phyloP scores from a whole-genome alignment of 2,888 invertebrate genomes.

The Prionchulus punctatus region DNA sequence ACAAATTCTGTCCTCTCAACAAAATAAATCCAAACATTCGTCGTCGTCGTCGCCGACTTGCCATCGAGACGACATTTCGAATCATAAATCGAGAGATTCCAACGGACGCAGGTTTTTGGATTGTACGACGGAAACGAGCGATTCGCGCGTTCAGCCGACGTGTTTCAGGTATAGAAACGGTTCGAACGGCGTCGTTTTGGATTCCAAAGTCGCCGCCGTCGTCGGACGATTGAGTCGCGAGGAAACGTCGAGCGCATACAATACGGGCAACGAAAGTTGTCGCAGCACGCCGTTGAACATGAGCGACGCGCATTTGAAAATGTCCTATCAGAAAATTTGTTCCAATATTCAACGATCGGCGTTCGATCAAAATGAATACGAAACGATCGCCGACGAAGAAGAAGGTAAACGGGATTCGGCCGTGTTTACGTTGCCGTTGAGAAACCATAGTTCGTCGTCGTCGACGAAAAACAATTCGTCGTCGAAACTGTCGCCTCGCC shows the following conservation, averaged over 20 bases:
- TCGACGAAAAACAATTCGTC: too few species aligned
- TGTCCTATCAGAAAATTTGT: not conserved
- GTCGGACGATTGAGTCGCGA: constrained; percentile 33
- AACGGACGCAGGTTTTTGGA: too few species aligned
- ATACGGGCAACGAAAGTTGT: constrained; percentile 54
- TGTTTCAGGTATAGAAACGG: too few species aligned
- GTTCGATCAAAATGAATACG: not conserved
- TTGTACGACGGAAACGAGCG: too few species aligned
- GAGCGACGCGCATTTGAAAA: not conserved
- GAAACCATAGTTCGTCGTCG: too few species aligned
- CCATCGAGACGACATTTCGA: too few species aligned
- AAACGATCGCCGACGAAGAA: not conserved
- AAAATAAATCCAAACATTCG: not conserved
- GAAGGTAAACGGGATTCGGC: constrained; percentile 5
- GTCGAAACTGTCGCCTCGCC: too few species aligned
- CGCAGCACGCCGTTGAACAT: constrained; percentile 46
- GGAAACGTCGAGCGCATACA: constrained; percentile 54
- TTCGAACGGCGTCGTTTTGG: too few species aligned
- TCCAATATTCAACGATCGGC: not conserved
- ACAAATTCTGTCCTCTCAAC: not conserved
- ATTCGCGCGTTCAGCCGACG: not conserved
- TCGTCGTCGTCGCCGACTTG: not conserved
- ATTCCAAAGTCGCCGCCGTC: not conserved
- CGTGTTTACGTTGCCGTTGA: constrained; percentile 1
- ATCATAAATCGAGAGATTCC: too few species aligned